Evolutionary conservation across 1,140 invertebrate genomes (phyloP).

Genomic region (Drosophila ercepeae): DNA sequence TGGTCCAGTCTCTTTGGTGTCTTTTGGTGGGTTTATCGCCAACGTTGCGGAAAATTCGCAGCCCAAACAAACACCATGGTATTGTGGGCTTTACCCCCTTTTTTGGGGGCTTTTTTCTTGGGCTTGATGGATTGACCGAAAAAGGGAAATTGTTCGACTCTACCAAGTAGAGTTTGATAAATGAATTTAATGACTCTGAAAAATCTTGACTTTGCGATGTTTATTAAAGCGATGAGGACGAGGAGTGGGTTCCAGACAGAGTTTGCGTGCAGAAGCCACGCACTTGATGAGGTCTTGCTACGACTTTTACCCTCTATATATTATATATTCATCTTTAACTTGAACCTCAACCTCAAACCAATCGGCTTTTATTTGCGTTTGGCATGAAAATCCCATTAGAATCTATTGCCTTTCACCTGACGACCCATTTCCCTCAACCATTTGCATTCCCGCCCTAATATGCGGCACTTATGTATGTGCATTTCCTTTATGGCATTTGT

Average conservation of each 20-base stretch:
- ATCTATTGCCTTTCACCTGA: slow-evolving; percentile 39
- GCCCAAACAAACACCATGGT: slow-evolving; percentile 21
- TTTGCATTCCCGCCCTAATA: slow-evolving; percentile 54
- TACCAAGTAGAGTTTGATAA: no score
- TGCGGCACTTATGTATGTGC: slow-evolving; percentile 48
- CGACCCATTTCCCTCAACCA: slow-evolving; percentile 31
- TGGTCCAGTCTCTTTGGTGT: not conserved
- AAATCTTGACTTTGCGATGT: not conserved
- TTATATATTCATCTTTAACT: slow-evolving; percentile 1
- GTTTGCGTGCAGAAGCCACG: slow-evolving; percentile 14
- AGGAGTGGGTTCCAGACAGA: not conserved
- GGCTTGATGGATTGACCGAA: slow-evolving; percentile 10
- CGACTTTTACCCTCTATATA: not conserved
- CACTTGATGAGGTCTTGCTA: slow-evolving; percentile 5
- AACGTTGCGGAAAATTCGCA: slow-evolving; percentile 30
- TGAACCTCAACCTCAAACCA: not conserved
- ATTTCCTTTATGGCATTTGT: slow-evolving; percentile 69
- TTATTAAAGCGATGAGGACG: not conserved
- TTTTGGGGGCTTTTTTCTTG: no score
- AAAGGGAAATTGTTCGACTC: no score
- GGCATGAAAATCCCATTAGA: slow-evolving; percentile 59
- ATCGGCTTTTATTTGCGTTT: slow-evolving; percentile 30
- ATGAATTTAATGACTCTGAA: no score
- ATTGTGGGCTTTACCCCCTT: not conserved
- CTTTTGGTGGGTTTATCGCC: slow-evolving; percentile 32